Conservation (phyloP, 2,888 invertebrate species). For the Amphipyra berbera region DNA sequence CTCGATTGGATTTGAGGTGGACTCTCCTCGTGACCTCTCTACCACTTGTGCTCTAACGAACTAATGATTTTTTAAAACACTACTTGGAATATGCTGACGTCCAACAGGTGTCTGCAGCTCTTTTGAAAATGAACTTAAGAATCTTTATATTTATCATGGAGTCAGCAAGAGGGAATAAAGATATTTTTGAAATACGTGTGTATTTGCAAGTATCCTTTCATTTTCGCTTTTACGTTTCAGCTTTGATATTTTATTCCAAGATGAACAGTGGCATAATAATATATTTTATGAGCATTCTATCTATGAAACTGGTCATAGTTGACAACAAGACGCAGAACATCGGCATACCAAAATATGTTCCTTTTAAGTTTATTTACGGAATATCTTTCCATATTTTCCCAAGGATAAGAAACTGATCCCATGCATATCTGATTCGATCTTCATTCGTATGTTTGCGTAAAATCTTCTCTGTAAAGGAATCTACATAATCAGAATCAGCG, state of each 20-base stretch:
- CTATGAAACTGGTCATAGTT: constrained; percentile 50
- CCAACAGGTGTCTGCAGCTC: constrained; percentile 55
- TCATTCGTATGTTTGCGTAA: constrained; percentile 85
- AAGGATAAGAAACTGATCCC: constrained; percentile 83
- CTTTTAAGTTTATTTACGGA: constrained; percentile 76
- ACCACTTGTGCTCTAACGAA: constrained; percentile 55
- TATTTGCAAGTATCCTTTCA: constrained; percentile 28
- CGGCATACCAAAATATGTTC: constrained; percentile 60
- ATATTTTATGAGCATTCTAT: constrained; percentile 48
- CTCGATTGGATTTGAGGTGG: constrained; percentile 85
- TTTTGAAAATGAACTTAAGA: constrained; percentile 40
- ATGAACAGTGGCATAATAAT: constrained; percentile 40
- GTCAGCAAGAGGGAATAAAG: constrained; percentile 22
- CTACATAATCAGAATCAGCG: constrained; percentile 85
- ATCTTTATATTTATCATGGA: constrained; percentile 31
- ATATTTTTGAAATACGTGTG: constrained; percentile 46
- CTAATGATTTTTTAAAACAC: constrained; percentile 57
- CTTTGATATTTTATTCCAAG: constrained; percentile 47
- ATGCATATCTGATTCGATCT: constrained; percentile 86
- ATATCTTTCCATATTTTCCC: constrained; percentile 76
- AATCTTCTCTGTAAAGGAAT: constrained; percentile 81
- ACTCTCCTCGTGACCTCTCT: constrained; percentile 72
- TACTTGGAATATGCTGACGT: constrained; percentile 31
- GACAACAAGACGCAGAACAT: constrained; percentile 54
- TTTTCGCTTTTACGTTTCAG: constrained; percentile 43